Evolutionary conservation across 2,888 invertebrate genomes (phyloP), one percentile per base, ranked within the genome.

Genomic region (Galerucella calmariensis): DNA sequence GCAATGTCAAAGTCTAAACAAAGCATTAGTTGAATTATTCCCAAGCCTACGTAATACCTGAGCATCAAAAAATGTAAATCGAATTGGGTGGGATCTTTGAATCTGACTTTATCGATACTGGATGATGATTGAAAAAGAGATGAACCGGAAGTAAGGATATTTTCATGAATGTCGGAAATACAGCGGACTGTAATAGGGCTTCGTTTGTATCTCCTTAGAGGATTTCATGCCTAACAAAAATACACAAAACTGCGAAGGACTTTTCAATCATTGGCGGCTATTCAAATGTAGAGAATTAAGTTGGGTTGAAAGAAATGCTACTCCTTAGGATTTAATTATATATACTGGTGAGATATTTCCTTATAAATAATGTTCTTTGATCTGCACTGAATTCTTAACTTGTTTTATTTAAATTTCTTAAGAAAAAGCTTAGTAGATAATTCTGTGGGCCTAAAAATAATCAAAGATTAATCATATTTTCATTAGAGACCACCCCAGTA

Each of bases 131-230:
- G 86, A 86, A 87, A 87, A 87, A 80, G 85, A 85, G 85, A 86
- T 86, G 86, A 84, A 86, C 85, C 85, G 86, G 86, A 86, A 87
- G 85, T 86, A 86, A 86, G 84, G 81, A 82, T 83, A 83, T 84
- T 85, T 84, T 83, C 35, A 80, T 83, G 83, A 81, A 82, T 80
- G 83, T 82, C 81, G 83, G 83, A 83, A 83, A 83, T 82, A 82
- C 82, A 80, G 81, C 81, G 78, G 77, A 79, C 81, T 82, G 82
- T 82, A 84, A 84, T 82, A 80, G 81, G 83, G 83, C 83, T 82
- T 83, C 82, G 81, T 83, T 84, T 80, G 79, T 79, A 78, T 82
- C 81, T 81, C 82, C 79, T 80, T 80, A 80, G 82, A 80, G 82
- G 78, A 69, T 53, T 10, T 14, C 24, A 70, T 51, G 58, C 56